Evolutionary conservation across 2,113 vertebrate genomes (phyloP).

Genomic region (Elgaria multicarinata): DNA sequence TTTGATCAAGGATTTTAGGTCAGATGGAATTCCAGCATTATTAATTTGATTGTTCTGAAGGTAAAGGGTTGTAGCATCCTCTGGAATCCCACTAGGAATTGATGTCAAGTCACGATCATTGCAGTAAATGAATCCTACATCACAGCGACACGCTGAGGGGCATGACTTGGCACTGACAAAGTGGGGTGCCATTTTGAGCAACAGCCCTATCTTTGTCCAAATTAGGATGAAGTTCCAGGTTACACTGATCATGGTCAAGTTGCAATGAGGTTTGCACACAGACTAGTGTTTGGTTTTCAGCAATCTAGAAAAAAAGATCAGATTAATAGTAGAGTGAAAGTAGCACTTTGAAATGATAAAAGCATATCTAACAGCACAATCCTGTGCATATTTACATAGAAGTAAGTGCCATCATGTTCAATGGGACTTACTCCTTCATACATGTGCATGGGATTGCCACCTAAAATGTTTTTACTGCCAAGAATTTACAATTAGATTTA

Average conservation of each 20-base stretch:
- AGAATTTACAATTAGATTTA: neutral
- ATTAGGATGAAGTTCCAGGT: slow-evolving; percentile 91
- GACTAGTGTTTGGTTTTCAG: slow-evolving; percentile 78
- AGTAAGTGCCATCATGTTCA: neutral
- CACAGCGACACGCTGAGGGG: slow-evolving; percentile 94
- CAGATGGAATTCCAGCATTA: slow-evolving; percentile 95
- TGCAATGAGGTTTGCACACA: slow-evolving; percentile 78
- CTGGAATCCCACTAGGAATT: slow-evolving; percentile 93
- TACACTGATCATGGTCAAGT: slow-evolving; percentile 91
- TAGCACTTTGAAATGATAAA: slow-evolving; percentile 48
- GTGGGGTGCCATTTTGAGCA: slow-evolving; percentile 89
- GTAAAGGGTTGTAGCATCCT: slow-evolving; percentile 96
- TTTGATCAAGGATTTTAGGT: slow-evolving; percentile 88
- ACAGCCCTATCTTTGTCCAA: slow-evolving; percentile 91
- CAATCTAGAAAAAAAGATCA: slow-evolving; percentile 81
- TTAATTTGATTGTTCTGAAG: slow-evolving; percentile 99
- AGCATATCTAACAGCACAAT: neutral
- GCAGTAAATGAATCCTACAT: slow-evolving; percentile 98
- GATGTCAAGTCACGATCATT: slow-evolving; percentile 97
- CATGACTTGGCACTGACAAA: slow-evolving; percentile 89
- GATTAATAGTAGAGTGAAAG: slow-evolving; percentile 63
- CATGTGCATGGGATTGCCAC: neutral
- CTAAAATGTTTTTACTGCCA: neutral
- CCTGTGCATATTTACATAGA: neutral
- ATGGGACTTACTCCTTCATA: neutral